A percentile compares a stretch with the other conserved stretches of the same genome.
Evolutionary conservation across 2,797 vertebrate genomes (phyloP).

Genomic region (Acrocephalus scirpaceus): DNA sequence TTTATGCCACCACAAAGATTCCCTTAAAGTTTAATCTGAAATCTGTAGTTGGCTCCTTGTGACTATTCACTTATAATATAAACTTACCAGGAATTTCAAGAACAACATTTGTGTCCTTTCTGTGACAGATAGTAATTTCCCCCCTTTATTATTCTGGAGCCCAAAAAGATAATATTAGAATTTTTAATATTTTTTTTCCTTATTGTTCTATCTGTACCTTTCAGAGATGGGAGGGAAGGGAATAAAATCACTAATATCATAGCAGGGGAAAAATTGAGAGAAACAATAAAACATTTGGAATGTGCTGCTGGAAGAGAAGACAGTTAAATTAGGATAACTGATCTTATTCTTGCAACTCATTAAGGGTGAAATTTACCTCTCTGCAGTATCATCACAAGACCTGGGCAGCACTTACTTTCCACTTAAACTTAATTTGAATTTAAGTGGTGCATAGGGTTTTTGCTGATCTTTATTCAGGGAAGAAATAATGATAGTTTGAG

Average conservation of each 20-base stretch:
- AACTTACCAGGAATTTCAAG: not conserved
- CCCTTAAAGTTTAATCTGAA: not conserved
- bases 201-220: not conserved
- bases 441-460: not conserved
- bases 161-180: not conserved
- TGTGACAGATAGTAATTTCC: not conserved
- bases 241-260: not conserved
- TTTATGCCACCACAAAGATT: not conserved
- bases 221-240: not conserved
- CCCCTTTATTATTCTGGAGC: not conserved
- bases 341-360: slow-evolving; percentile 26
- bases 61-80: not conserved
- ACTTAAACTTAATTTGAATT: slow-evolving; percentile 27
- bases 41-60: not conserved
- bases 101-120: not conserved
- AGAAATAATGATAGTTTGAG: not conserved
- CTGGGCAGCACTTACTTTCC: slow-evolving; percentile 30
- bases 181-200: not conserved
- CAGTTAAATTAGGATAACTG: slow-evolving; percentile 18
- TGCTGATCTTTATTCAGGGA: not conserved
- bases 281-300: not conserved
- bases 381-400: slow-evolving; percentile 4
- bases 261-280: not conserved
- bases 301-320: not conserved
- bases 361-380: slow-evolving; percentile 13